Evolutionary conservation across 1,140 invertebrate genomes (phyloP), one percentile per base, ranked within the genome.

Genomic region (Penaeus chinensis): DNA sequence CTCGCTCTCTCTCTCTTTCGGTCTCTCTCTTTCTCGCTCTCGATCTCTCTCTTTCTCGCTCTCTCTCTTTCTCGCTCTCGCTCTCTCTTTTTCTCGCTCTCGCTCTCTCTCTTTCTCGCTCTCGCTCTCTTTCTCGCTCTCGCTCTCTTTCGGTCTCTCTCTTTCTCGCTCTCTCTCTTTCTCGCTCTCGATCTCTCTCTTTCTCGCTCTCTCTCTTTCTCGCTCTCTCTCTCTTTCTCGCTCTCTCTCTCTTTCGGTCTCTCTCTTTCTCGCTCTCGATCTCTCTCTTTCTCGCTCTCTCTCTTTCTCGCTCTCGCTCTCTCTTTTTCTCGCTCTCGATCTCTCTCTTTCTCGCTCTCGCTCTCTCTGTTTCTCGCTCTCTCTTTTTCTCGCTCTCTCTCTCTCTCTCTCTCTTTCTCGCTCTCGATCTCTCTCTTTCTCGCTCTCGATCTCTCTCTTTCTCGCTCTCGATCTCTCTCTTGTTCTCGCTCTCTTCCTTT

Each of bases 171-270:
- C 62, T 82, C n/a, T 19, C 62, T 37, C 19, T 32, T 11, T 37
- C 27, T 61, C 20, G 7, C 16, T 63, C 3, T n/a, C 22, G 8
- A 1, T 54, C 32, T 22, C 20, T 32, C 63, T 69, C 19, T 42
- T 13, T 62, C 2, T 7, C 5, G 32, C n/a, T 63, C 27, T 69
- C n/a, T 32, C 10, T 2, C 22, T 18, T 60, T 27, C 60, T 47
- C n/a, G 19, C 16, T 80, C n/a, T 63, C 24, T 27, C 82, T 47
- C 82, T 71, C 82, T 8, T 42, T 71, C 82, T 83, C 18, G 1
- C 22, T 27, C 60, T 60, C 18, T 13, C 11, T 32, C 27, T 22
- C 18, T 24, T 63, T 32, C 24, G 5, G 27, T 2, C 19, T 32
- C 27, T 18, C 32, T 32, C 22, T 32, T 24, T 47, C 37, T 16